Percentiles rank a stretch among this genome's conserved stretches.
phyloP scores from a whole-genome alignment of 2,113 vertebrate species.

The Grammomys dolichurus region DNA sequence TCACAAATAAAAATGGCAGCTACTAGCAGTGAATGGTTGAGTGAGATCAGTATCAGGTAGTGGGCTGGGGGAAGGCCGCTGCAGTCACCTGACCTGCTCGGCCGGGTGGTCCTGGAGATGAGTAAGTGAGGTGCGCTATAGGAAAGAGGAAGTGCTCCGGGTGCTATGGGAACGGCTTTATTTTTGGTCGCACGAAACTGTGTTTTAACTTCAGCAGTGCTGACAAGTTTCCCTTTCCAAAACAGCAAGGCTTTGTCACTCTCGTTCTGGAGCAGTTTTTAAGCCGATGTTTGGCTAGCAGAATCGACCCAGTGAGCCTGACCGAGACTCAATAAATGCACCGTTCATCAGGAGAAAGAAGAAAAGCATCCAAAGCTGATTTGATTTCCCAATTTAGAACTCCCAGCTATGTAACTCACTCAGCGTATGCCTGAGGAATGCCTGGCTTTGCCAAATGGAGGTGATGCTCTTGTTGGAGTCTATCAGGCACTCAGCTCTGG shows the following conservation, averaged over 20 bases:
- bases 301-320: neutral
- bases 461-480: accelerated
- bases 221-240: neutral
- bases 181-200: neutral
- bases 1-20: neutral
- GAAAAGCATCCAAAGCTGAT: neutral
- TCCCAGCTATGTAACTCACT: neutral
- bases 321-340: neutral
- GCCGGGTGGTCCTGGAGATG: too few species aligned
- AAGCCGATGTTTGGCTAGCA: neutral
- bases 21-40: neutral
- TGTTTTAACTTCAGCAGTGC: constrained; percentile 13
- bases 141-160: neutral
- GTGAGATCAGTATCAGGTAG: neutral
- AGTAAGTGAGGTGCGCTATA: neutral
- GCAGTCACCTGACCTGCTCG: neutral
- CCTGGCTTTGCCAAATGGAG: neutral
- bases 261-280: neutral
- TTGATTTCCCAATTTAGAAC: neutral
- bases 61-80: neutral
- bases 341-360: neutral
- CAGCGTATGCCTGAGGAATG: neutral
- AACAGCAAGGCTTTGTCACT: neutral
- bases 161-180: constrained; percentile 44
- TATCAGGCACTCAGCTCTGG: accelerated